These are phyloP conservation scores for Halesus radiatus DNA, from an alignment of 1,140 invertebrate species.

Conservation along the genomic window DNA sequence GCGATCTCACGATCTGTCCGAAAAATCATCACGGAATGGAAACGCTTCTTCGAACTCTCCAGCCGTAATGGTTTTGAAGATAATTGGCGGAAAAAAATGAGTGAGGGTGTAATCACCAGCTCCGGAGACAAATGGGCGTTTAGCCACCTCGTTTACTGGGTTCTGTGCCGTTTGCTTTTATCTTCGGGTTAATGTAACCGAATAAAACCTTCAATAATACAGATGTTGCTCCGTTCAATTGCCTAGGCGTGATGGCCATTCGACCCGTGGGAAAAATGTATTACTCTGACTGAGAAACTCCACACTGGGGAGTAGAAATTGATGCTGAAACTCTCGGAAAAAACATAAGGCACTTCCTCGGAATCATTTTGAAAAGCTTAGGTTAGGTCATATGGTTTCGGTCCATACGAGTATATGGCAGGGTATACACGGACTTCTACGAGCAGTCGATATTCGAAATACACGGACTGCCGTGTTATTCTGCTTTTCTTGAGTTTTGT, in stretches of 20 bases:
- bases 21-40: neutral
- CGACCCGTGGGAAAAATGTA: neutral
- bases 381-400: too few relatives aligned
- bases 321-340: too few relatives aligned
- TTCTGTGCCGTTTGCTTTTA: slow-evolving; percentile 12
- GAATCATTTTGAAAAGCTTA: too few relatives aligned
- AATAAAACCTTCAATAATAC: slow-evolving; percentile 25
- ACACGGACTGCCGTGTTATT: too few relatives aligned
- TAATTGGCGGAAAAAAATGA: slow-evolving; percentile 30
- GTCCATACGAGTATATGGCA: too few relatives aligned
- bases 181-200: neutral
- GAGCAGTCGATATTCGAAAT: too few relatives aligned
- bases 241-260: neutral
- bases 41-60: neutral
- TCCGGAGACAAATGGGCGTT: slow-evolving; percentile 1
- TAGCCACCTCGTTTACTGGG: slow-evolving; percentile 8
- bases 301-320: too few relatives aligned
- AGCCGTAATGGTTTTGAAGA: slow-evolving; percentile 1
- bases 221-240: neutral
- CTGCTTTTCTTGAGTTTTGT: too few relatives aligned
- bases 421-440: too few relatives aligned
- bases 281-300: neutral
- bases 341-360: too few relatives aligned
- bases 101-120: slow-evolving; percentile 14
- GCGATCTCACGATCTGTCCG: slow-evolving; percentile 12